Evolutionary conservation across 2,113 vertebrate genomes (phyloP), one percentile per base, ranked within the genome.

Genomic region (Eclectus roratus): DNA sequence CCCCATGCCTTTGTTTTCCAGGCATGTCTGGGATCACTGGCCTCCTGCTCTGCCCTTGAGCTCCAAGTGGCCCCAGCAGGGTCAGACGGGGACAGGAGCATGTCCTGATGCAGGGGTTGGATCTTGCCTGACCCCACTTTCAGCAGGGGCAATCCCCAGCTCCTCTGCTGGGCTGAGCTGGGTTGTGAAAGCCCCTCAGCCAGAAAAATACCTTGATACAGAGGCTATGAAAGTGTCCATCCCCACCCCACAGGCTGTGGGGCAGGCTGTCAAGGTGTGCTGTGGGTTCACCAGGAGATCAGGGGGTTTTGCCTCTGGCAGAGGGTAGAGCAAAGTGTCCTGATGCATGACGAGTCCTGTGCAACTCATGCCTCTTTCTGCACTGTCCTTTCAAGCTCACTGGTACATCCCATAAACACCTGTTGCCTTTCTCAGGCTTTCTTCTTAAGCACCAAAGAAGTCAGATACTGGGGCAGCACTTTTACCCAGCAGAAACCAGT

Each of bases 191-290:
- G 43, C 58, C 56, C 20, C 35, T 73, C 31, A 31, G 13, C 50
- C 35, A 43, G 35, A 20, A 65, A 88, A 56, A 1, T 0, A 2
- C 33, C 65, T 39, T 13, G 39, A 55, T 53, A 44, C 3, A 25
- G 56, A 47, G 47, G 15, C 10, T 71, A 8, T 46, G n/a, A 19
- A 39, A 47, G 16, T 14, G 10, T 24, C 56, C 47, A 46, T 60
- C 9, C 31, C 17, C n/a, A 16, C 33, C 23, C 47, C 46, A 19
- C 0, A 1, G 39, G 11, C 5, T 61, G 33, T 37, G 39, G 39
- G 27, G 23, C 37, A 53, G 27, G 65, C 9, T 39, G 28, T 18
- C 0, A 3, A 61, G 17, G 14, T 24, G 21, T 18, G 11, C 4
- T 33, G 33, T 63, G 56, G 14, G 9, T 19, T 87, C 33, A 63